Evolutionary conservation across 2,113 vertebrate genomes (phyloP).

Genomic region (Upupa epops): DNA sequence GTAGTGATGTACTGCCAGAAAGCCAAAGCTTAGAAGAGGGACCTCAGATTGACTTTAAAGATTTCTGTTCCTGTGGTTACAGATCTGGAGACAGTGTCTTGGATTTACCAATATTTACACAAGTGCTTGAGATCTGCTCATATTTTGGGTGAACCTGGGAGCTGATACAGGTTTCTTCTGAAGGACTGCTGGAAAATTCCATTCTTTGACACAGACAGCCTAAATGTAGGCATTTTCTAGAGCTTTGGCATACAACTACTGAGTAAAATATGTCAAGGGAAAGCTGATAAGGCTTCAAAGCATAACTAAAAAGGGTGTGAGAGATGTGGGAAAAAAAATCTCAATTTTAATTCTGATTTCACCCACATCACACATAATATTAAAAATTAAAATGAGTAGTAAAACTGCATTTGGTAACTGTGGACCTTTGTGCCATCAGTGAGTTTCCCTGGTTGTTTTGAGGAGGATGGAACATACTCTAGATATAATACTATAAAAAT

Average conservation of each 20-base stretch:
- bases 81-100: not conserved
- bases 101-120: rapidly evolving
- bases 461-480: not conserved
- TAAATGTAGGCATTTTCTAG: not conserved
- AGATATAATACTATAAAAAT: not conserved
- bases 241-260: not conserved
- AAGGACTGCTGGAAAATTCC: not conserved
- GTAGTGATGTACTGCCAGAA: not conserved
- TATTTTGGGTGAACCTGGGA: not conserved
- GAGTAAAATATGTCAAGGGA: not conserved
- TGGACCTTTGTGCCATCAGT: not conserved
- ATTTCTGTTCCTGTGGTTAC: not conserved
- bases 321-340: not conserved
- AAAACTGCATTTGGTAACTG: not conserved
- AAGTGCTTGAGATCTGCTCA: not conserved
- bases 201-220: not conserved
- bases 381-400: not conserved
- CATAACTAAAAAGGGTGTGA: not conserved
- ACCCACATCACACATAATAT: not conserved
- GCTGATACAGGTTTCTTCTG: not conserved
- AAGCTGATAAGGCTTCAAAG: not conserved
- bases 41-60: not conserved
- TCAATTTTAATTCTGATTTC: not conserved
- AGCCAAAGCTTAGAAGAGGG: not conserved
- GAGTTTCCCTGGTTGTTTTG: not conserved